Conservation (phyloP, 2,797 vertebrate species). For the Sparus aurata region DNA sequence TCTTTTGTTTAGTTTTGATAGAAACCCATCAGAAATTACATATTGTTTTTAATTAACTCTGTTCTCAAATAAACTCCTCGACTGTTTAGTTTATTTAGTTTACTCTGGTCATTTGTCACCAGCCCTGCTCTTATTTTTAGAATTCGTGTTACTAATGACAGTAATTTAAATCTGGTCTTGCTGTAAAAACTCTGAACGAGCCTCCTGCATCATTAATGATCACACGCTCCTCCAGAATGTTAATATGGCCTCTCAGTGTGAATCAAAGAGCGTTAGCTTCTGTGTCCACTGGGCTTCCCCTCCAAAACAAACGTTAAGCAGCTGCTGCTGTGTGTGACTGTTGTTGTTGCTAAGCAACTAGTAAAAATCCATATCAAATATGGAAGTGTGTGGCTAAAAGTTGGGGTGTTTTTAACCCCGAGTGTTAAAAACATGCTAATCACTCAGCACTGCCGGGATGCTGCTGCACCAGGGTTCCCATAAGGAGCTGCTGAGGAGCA, state of each 20-base stretch:
- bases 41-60: too few relatives aligned
- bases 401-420: constrained; percentile 49
- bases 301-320: constrained; percentile 54
- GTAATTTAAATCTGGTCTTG: too few relatives aligned
- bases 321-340: constrained; percentile 37
- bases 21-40: too few relatives aligned
- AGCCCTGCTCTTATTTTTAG: too few relatives aligned
- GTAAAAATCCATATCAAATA: constrained; percentile 34
- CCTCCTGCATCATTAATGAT: constrained; percentile 8
- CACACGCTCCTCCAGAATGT: not conserved
- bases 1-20: too few relatives aligned
- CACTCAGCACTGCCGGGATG: not conserved
- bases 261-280: constrained; percentile 24
- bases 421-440: constrained; percentile 42
- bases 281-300: constrained; percentile 40
- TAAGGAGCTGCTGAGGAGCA: not conserved
- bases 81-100: too few relatives aligned
- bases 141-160: too few relatives aligned
- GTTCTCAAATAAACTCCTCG: too few relatives aligned
- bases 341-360: constrained; percentile 62
- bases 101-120: too few relatives aligned
- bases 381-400: constrained; percentile 36
- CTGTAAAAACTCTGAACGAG: not conserved
- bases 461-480: constrained; percentile 21
- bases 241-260: not conserved